These are phyloP conservation scores for Redunca redunca DNA, from an alignment of 2,113 vertebrate species.

Conservation along the genomic window DNA sequence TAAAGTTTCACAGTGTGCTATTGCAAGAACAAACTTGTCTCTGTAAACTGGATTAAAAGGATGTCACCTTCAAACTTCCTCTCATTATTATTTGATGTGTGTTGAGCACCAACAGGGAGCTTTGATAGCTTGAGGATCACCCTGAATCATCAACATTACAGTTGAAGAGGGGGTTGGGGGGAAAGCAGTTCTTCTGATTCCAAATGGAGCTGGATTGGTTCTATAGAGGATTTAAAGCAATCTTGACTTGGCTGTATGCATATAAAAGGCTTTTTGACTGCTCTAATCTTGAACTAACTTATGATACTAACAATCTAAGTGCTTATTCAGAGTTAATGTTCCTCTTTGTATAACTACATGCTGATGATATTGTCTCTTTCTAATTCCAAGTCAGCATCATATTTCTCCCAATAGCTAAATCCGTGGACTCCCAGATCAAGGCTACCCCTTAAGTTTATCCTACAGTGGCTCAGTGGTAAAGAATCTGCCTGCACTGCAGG, in stretches of 20 bases:
- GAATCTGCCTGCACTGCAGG: background rate
- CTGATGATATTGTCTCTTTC: background rate
- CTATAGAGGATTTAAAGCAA: background rate
- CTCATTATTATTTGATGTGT: slow-evolving; percentile 58
- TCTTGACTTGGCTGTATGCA: background rate
- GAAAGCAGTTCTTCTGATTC: background rate
- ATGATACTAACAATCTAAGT: background rate
- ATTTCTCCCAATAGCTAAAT: background rate
- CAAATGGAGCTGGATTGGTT: background rate
- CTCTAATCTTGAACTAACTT: background rate
- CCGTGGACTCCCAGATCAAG: background rate
- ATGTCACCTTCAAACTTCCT: slow-evolving; percentile 58
- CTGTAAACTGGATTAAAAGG: slow-evolving; percentile 43
- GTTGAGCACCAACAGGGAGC: background rate
- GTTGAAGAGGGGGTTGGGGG: background rate
- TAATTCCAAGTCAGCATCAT: background rate
- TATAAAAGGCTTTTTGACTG: background rate
- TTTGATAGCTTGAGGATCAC: slow-evolving; percentile 5
- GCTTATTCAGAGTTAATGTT: background rate
- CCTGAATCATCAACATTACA: background rate
- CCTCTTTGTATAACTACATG: background rate
- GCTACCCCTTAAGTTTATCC: background rate
- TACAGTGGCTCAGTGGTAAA: background rate
- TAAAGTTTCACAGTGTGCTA: slow-evolving; percentile 26
- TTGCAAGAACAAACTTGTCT: slow-evolving; percentile 57